phyloP scores from a whole-genome alignment of 2,888 invertebrate species.

The Stenchaetothrips biformis region DNA sequence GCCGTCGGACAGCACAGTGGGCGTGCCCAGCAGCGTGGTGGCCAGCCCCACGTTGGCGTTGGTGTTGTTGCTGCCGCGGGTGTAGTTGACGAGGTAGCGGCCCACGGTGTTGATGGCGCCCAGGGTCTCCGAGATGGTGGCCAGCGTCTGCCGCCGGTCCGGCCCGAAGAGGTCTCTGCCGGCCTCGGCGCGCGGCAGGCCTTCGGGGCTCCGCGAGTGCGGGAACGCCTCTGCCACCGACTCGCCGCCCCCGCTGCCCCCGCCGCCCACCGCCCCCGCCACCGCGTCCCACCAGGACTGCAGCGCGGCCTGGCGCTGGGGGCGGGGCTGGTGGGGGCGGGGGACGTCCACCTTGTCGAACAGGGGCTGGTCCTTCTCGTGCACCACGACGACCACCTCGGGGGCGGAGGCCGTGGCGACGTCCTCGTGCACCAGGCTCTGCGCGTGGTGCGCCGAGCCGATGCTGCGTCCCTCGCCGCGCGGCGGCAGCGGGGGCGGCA shows the following conservation, averaged over 20 bases:
- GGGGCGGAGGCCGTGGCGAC: slow-evolving; percentile 31
- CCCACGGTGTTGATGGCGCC: slow-evolving; percentile 84
- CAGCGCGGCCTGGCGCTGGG: slow-evolving; percentile 19
- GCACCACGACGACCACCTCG: slow-evolving; percentile 30
- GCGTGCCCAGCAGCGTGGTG: slow-evolving; percentile 9
- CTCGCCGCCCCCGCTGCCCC: slow-evolving; percentile 11
- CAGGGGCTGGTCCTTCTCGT: slow-evolving; percentile 26
- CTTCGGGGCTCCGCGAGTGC: slow-evolving; percentile 2
- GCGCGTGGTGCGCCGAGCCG: slow-evolving; percentile 29
- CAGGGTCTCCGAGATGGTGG: slow-evolving; percentile 56
- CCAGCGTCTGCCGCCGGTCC: slow-evolving; percentile 33
- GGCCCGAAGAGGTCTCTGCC: slow-evolving; percentile 28
- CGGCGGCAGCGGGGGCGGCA: background rate
- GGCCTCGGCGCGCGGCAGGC: slow-evolving; percentile 11
- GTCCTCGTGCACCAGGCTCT: slow-evolving; percentile 33
- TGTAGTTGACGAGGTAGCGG: slow-evolving; percentile 78
- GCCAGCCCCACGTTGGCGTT: slow-evolving; percentile 43
- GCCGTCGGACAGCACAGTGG: slow-evolving; percentile 10
- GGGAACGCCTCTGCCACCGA: background rate
- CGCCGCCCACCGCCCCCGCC: background rate
- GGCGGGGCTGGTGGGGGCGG: background rate
- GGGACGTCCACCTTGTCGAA: background rate
- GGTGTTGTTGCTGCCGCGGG: slow-evolving; percentile 47
- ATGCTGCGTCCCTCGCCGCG: slow-evolving; percentile 27
- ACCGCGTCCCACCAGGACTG: slow-evolving; percentile 25